Evolutionary conservation across 2,888 invertebrate genomes (phyloP).

Genomic region (Stenoptilia bipunctidactyla): DNA sequence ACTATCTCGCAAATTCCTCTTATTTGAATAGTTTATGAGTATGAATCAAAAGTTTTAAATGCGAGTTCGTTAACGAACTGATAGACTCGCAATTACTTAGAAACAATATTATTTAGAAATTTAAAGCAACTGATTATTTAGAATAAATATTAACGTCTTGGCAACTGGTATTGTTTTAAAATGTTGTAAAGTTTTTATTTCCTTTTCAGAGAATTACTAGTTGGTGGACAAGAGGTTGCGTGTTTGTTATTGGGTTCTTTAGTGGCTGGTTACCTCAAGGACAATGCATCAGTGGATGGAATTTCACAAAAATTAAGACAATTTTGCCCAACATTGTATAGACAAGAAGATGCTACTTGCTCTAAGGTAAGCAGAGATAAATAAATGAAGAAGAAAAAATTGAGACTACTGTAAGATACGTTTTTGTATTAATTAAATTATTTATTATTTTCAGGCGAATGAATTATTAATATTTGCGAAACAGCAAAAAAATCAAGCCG

Average conservation of each 20-base stretch:
- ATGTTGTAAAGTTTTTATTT: background rate
- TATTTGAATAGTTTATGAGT: no score
- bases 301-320: slow-evolving; percentile 90
- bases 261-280: slow-evolving; percentile 92
- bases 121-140: no score
- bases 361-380: slow-evolving; percentile 94
- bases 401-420: no score
- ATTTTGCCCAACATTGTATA: slow-evolving; percentile 93
- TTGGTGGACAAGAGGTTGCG: slow-evolving; percentile 78
- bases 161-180: background rate
- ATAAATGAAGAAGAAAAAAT: no score
- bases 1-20: no score
- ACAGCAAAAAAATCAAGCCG: slow-evolving; percentile 78
- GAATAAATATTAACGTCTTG: no score
- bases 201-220: slow-evolving; percentile 76
- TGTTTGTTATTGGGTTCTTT: slow-evolving; percentile 83
- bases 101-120: no score
- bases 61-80: no score
- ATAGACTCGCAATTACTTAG: no score
- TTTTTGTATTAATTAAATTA: background rate
- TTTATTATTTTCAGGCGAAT: slow-evolving; percentile 74
- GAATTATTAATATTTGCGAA: slow-evolving; percentile 89
- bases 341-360: slow-evolving; percentile 95
- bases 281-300: slow-evolving; percentile 94
- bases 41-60: no score